phyloP scores from a whole-genome alignment of 2,113 vertebrate genomes.

The Perognathus longimembris region DNA sequence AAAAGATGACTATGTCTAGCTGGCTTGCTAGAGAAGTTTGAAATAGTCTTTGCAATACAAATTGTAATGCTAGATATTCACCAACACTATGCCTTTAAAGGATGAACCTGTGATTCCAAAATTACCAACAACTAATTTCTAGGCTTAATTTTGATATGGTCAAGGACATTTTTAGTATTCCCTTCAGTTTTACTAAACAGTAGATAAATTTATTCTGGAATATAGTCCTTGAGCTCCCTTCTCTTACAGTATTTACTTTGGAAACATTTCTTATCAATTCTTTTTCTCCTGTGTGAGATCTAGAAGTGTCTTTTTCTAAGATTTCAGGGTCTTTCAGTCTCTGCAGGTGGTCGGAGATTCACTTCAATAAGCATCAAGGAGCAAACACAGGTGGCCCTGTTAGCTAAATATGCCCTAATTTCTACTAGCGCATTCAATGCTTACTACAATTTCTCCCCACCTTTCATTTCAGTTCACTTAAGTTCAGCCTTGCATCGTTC shows the following conservation, averaged over 20 bases:
- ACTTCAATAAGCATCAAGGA: background rate
- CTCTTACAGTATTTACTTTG: background rate
- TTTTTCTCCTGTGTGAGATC: background rate
- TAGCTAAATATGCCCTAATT: background rate
- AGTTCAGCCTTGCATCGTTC: background rate
- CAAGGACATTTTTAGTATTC: background rate
- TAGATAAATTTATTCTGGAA: background rate
- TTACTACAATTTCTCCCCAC: background rate
- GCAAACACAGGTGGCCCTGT: background rate
- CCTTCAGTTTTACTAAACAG: background rate
- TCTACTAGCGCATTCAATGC: background rate
- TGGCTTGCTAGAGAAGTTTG: background rate
- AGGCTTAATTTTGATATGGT: conserved; percentile 9
- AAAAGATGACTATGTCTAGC: background rate
- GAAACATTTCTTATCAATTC: background rate
- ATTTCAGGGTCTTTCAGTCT: background rate
- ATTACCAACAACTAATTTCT: conserved; percentile 40
- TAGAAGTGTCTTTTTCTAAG: background rate
- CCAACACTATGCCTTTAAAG: background rate
- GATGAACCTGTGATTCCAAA: conserved; percentile 17
- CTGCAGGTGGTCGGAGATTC: background rate
- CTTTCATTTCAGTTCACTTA: background rate
- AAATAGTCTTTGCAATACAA: conserved; percentile 34
- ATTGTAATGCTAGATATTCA: background rate
- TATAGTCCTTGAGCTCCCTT: background rate